Evolutionary conservation across 2,113 vertebrate genomes (phyloP).

Genomic region (Sinosuthora webbiana): DNA sequence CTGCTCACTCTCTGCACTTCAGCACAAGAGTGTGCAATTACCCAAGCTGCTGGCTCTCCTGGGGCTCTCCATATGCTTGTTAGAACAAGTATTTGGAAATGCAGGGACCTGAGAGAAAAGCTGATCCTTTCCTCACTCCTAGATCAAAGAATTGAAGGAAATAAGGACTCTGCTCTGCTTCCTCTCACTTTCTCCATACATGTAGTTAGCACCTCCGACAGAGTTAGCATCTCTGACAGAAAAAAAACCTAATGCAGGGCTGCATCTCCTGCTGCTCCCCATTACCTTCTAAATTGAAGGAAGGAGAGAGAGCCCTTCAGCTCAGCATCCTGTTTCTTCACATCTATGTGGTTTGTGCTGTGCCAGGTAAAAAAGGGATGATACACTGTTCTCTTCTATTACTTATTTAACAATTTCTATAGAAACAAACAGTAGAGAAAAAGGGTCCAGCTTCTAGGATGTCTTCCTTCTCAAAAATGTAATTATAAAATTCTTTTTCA

Average conservation of each 20-base stretch:
- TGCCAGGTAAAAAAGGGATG: neutral
- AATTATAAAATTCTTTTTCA: neutral
- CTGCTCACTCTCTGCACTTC: neutral
- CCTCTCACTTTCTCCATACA: neutral
- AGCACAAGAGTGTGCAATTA: neutral
- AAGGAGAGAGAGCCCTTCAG: neutral
- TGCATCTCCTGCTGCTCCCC: neutral
- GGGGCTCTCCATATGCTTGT: neutral
- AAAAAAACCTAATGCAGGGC: neutral
- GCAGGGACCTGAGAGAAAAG: neutral
- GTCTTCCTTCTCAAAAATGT: neutral
- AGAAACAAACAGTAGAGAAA: neutral
- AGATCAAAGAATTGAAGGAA: neutral
- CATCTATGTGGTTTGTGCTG: neutral
- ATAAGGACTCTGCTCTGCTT: neutral
- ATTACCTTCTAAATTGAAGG: neutral
- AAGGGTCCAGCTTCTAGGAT: neutral
- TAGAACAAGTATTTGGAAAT: neutral
- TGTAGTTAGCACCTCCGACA: neutral
- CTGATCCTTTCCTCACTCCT: neutral
- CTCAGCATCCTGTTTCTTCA: neutral
- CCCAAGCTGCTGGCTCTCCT: neutral
- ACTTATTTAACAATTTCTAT: neutral
- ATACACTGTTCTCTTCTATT: neutral
- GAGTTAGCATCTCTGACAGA: neutral